Evolutionary conservation across 1,140 invertebrate genomes (phyloP).

Genomic region (Rhopalosiphum maidis): DNA sequence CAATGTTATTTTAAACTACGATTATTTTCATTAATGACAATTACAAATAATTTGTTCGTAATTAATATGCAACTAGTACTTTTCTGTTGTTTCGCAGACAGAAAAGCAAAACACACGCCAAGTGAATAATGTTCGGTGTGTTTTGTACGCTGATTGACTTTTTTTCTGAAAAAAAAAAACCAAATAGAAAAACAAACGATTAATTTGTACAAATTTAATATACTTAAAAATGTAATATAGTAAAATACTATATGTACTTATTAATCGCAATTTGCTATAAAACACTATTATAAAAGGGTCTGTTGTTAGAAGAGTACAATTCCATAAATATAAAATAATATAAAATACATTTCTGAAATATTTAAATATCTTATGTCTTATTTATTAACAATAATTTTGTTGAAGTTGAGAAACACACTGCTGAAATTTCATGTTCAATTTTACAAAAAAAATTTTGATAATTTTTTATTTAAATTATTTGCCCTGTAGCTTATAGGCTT

Average conservation of each 20-base stretch:
- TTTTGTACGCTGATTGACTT: background rate
- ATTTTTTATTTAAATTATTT: background rate
- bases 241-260: background rate
- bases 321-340: background rate
- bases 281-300: background rate
- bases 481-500: background rate
- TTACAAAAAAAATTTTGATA: fast-evolving
- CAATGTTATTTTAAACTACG: background rate
- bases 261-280: background rate
- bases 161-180: background rate
- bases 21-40: background rate
- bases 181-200: background rate
- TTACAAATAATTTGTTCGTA: background rate
- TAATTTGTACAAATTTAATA: background rate
- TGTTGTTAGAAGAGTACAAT: background rate
- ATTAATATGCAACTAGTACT: background rate
- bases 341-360: background rate
- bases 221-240: background rate
- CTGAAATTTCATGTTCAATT: background rate
- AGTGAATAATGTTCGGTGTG: background rate
- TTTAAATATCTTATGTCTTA: background rate
- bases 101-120: background rate
- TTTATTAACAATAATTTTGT: background rate
- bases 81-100: conserved; percentile 7
- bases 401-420: background rate